Evolutionary conservation across 2,797 vertebrate species (phyloP), one percentile per base, ranked within the genome.

Genomic region (Gephyroberyx darwinii): DNA sequence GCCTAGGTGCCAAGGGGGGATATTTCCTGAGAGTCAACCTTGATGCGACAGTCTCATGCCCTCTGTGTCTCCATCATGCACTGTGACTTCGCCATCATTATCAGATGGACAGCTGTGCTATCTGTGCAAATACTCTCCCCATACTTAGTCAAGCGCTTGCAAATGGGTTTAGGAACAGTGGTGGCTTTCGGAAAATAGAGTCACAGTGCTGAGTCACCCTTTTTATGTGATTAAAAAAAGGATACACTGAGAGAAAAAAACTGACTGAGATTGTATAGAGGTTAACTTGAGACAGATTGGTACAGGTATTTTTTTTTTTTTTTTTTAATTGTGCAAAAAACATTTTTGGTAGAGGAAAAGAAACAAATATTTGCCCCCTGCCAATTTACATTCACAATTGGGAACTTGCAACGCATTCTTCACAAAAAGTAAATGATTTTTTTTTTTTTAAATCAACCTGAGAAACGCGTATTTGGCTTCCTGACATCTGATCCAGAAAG

Each of bases 11-110:
- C 62, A 58, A 71, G 69, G 77, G 80, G 80, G 77, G 75, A 83
- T 72, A 80, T 84, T 88, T 84, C 69, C 80, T 74, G 84, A 72
- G 75, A 84, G 75, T 82, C 78, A 86, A 86, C 85, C 85, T 90
- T 87, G 81, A 74, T 45, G 65, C 65, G 64, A 69, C 76, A 71
- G 67, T 72, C 83, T 69, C 8, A 2, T 81, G 88, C 67, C 87
- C 87, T 86, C 83, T 80, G 74, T 75, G 79, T 88, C 84, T 88
- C 81, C 85, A 82, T 86, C 74, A 51, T 54, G 71, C 80, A 56
- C 80, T 20, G 71, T 53, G 79, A 86, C 84, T 77, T 33, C 14
- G 56, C 45, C 51, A 31, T 78, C 80, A 77, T 78, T 78, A 75
- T 65, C 76, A 67, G 77, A 73, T 30, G 8, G 69, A 74, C 53